Percentiles rank a stretch among this genome's conserved stretches.
phyloP scores from a whole-genome alignment of 2,113 vertebrate species.

The Bos indicus region DNA sequence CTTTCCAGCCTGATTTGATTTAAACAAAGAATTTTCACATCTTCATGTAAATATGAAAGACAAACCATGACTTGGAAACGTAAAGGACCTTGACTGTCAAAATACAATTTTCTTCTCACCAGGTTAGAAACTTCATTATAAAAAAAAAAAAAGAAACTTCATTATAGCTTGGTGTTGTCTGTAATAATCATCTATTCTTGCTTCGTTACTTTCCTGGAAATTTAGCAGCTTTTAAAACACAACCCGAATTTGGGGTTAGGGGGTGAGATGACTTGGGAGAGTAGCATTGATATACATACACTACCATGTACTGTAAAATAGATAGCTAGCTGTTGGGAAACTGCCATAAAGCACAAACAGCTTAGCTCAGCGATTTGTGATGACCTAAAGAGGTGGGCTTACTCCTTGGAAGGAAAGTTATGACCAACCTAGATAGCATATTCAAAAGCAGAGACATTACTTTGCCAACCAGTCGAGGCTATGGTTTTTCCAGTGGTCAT shows the following conservation, averaged over 20 bases:
- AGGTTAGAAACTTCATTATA: not conserved
- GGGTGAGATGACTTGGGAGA: not conserved
- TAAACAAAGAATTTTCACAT: not conserved
- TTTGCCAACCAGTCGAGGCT: too few species aligned
- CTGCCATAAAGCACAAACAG: not conserved
- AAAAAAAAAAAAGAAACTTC: not conserved
- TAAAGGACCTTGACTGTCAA: not conserved
- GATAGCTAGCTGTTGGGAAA: not conserved
- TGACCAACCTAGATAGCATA: too few species aligned
- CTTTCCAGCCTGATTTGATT: not conserved
- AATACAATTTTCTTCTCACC: not conserved
- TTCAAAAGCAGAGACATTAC: too few species aligned
- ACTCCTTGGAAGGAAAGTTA: too few species aligned
- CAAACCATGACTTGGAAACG: not conserved
- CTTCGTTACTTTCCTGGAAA: not conserved
- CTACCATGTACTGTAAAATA: not conserved
- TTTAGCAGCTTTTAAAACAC: not conserved
- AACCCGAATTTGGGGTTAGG: fast-evolving
- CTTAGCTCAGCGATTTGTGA: not conserved
- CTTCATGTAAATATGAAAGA: not conserved
- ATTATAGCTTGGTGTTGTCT: not conserved
- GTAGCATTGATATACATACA: not conserved
- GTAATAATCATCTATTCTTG: not conserved
- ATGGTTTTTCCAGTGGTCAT: too few species aligned
- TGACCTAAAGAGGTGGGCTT: not conserved